phyloP scores from a whole-genome alignment of 2,888 invertebrate species.

The Polymixis flavicincta region DNA sequence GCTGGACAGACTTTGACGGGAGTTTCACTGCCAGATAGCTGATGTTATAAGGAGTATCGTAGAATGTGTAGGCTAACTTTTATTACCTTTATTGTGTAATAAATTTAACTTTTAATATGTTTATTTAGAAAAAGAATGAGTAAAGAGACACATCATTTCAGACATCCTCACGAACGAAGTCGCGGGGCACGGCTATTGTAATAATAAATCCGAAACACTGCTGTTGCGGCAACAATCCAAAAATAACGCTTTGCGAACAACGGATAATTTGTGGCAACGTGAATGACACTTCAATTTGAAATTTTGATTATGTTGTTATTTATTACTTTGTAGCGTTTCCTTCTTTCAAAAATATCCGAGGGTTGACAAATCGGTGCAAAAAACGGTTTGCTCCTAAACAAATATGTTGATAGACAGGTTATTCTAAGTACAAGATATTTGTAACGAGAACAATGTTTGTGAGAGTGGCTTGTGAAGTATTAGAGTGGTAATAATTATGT shows the following conservation, averaged over 20 bases:
- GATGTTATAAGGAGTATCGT: too few relatives aligned
- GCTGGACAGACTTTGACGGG: too few relatives aligned
- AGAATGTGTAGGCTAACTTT: too few relatives aligned
- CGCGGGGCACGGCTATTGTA: too few relatives aligned
- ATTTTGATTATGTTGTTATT: slow-evolving; percentile 37
- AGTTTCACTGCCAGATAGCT: too few relatives aligned
- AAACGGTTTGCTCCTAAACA: slow-evolving; percentile 2
- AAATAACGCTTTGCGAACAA: slow-evolving; percentile 21
- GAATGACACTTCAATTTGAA: slow-evolving; percentile 48
- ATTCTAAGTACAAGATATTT: not conserved
- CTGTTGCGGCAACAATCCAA: slow-evolving; percentile 12
- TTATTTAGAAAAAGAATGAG: too few relatives aligned
- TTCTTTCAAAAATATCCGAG: slow-evolving; percentile 23
- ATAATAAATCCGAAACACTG: slow-evolving; percentile 3
- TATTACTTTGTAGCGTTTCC: slow-evolving; percentile 21
- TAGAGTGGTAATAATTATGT: not conserved
- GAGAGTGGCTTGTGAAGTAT: not conserved
- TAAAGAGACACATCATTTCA: too few relatives aligned
- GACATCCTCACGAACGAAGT: too few relatives aligned
- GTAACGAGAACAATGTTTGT: not conserved
- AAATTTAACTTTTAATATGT: too few relatives aligned
- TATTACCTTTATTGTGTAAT: too few relatives aligned
- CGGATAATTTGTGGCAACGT: slow-evolving; percentile 31
- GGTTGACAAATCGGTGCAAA: slow-evolving; percentile 27
- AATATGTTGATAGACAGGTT: not conserved